Evolutionary conservation across 2,113 vertebrate genomes (phyloP), one percentile per base, ranked within the genome.

Genomic region (Vimba vimba): DNA sequence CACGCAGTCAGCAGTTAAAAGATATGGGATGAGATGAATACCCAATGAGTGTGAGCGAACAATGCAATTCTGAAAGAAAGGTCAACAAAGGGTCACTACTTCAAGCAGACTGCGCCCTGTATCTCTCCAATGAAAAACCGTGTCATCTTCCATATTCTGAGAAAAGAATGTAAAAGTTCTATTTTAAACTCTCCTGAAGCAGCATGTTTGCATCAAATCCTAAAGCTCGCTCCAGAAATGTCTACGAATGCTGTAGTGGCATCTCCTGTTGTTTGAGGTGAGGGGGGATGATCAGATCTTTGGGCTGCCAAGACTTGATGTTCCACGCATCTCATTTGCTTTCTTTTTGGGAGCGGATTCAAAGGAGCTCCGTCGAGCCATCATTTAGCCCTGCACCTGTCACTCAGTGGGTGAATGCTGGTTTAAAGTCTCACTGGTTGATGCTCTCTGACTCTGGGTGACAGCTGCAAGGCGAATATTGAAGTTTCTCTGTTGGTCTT

Each of bases 331-430:
- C 50, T 87, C 50, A 91, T 90, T 89, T 86, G 60, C 45, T 87
- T 87, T 73, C 84, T 85, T 86, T 87, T 83, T 74, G 64, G 50
- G 75, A 52, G 17, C 69, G 91, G 84, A 88, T 91, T 91, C 60
- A 86, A 88, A 80, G 55, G 69, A 84, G 60, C 57, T 36, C 43
- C 36, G 83, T 88, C 79, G 84, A 91, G 86, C 57, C 55, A 88
- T 85, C 83, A 78, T 75, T 86, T 87, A 86, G 66, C 83, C 68
- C 86, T 81, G 81, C 86, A 91, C 88, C 86, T 87, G 90, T 91
- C 89, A 90, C 75, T 69, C 47, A 84, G 15, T 45, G 64, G 17
- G 62, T 85, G 86, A 88, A 60, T 21, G 64, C 27, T 69, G 77
- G 33, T 62, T 79, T 59, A 86, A 87, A 90, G 86, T 83, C 76